Base-by-base conservation (phyloP, 1,140 invertebrate species). In the Drosophila kanapiae region DNA sequence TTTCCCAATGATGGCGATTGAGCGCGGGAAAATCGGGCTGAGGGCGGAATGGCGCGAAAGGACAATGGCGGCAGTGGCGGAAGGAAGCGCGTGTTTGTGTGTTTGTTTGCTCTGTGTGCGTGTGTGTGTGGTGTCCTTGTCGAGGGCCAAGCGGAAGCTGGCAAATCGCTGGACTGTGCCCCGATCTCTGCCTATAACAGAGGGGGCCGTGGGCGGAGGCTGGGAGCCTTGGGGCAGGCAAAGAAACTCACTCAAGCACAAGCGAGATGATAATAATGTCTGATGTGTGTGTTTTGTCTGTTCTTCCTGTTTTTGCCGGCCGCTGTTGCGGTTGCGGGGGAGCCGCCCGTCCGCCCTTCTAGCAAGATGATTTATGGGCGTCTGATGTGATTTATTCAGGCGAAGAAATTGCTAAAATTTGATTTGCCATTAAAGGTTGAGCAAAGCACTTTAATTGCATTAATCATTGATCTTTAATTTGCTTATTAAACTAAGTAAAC, bases 261-360 rank as follows among this genome's bases (percentile, higher is more conserved):
- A 91, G 86, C 86, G 84, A 86, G 82, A 91, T 91, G 86, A 91
- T 91, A 91, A 91, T 91, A 91, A 91, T 91, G 85, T 86, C 86
- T 88, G 85, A 90, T 88, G 84, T 88, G 85, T 87, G 85, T 87
- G 85, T 88, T 83, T 78, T 90, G 72, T 90, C 72, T 67, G 54
- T 64, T 62, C 42, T 68, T 84, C 71, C 64, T 78, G 69, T 63
- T 84, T 75, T 74, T 78, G 48, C 57, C 77, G 67, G 43, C 53
- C 74, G 58, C 65, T 79, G 61, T 59, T 71, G 74, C 58, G 67
- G 53, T 49, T 59, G 43, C 47, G 35, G 49, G 33, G 37, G 61
- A 65, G 45, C 47, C 68, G 68, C 61, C 61, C 80, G 71, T 23
- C 23, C 23, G 23, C 60, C 47, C 61, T 78, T 79, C 67, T 80